These are phyloP conservation scores for Sicus ferrugineus DNA, from an alignment of 2,888 invertebrate genomes.

Conservation along the genomic window DNA sequence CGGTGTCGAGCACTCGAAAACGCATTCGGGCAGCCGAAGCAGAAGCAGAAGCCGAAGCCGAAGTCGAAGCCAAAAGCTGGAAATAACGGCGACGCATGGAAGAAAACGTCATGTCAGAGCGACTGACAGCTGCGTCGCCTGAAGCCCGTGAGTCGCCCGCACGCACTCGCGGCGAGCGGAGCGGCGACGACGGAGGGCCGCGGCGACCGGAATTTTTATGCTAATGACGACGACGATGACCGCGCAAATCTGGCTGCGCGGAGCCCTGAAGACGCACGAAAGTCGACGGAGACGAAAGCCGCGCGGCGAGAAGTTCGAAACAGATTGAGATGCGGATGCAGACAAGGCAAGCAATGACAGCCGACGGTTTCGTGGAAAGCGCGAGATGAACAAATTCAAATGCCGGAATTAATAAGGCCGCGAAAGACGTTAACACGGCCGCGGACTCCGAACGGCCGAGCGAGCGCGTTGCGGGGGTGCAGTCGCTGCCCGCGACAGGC, in stretches of 20 bases:
- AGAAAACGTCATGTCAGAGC: background rate
- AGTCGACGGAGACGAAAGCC: no score
- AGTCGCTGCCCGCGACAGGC: no score
- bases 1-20: no score
- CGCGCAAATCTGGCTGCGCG: background rate
- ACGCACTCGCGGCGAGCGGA: background rate
- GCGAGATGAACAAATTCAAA: no score
- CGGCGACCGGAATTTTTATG: background rate
- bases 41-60: background rate
- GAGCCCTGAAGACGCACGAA: background rate
- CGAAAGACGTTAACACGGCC: no score
- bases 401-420: no score
- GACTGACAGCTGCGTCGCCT: background rate
- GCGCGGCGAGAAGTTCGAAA: no score
- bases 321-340: background rate
- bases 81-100: background rate
- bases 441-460: no score
- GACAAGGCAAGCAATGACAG: background rate
- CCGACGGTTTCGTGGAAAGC: no score
- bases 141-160: constrained; percentile 19
- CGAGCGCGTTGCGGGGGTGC: no score
- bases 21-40: background rate
- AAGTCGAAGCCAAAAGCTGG: background rate
- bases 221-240: background rate
- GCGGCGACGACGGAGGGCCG: background rate